phyloP scores from a whole-genome alignment of 1,140 invertebrate species.

The Drosophila albomicans region DNA sequence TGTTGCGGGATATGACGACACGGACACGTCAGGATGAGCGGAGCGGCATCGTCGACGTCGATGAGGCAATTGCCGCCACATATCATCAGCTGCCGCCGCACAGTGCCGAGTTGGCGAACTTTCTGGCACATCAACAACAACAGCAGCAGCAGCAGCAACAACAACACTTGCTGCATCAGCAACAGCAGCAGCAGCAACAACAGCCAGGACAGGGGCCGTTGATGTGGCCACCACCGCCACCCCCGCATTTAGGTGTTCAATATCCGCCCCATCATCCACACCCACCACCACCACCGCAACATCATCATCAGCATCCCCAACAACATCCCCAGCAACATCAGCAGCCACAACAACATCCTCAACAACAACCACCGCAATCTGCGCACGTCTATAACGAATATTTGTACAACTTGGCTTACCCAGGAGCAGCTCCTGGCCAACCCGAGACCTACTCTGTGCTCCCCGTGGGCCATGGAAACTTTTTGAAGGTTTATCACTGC shows the following conservation, averaged over 20 bases:
- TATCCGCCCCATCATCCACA: conserved; percentile 52
- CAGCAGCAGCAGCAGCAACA: conserved; percentile 55
- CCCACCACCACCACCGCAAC: conserved; percentile 37
- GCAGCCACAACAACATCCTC: conserved; percentile 39
- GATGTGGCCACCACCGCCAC: conserved; percentile 60
- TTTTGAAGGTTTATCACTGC: conserved; percentile 80
- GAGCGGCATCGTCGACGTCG: conserved; percentile 30
- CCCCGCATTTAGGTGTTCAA: conserved; percentile 51
- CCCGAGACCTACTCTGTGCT: conserved; percentile 80
- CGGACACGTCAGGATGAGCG: conserved; percentile 72
- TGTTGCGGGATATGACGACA: conserved; percentile 59
- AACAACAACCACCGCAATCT: conserved; percentile 44
- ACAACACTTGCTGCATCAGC: conserved; percentile 39
- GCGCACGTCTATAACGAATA: conserved; percentile 72
- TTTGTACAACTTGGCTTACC: conserved; percentile 65
- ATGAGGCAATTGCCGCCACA: conserved; percentile 37
- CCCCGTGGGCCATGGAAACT: conserved; percentile 80
- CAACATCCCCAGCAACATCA: conserved; percentile 48
- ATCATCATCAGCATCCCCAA: conserved; percentile 45
- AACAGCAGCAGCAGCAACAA: conserved; percentile 49
- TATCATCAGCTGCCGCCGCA: conserved; percentile 59
- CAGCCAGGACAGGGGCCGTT: conserved; percentile 55
- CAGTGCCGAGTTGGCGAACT: conserved; percentile 58
- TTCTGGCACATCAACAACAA: conserved; percentile 65
- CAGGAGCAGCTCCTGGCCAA: conserved; percentile 58